Evolutionary conservation across 1,140 invertebrate species (phyloP).

Genomic region (Tetramorium alpestre): DNA sequence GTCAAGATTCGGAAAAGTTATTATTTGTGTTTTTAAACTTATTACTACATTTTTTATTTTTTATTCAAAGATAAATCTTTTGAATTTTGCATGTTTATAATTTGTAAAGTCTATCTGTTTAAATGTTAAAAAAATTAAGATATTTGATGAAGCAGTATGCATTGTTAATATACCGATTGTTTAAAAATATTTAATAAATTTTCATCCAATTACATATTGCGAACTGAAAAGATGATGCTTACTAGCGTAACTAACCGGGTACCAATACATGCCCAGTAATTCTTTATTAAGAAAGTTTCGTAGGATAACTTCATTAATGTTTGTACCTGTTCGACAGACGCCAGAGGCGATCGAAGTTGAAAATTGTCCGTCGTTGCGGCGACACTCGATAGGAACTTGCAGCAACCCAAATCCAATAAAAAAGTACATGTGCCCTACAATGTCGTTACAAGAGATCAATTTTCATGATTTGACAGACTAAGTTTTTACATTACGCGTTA

Average conservation of each 20-base stretch:
- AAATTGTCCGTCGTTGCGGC: conserved; percentile 54
- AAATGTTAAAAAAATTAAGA: neutral
- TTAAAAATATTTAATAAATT: neutral
- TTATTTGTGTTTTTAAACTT: neutral
- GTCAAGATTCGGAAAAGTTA: neutral
- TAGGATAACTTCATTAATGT: conserved; percentile 56
- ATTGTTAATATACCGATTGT: neutral
- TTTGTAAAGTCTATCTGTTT: neutral
- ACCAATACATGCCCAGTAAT: conserved; percentile 40
- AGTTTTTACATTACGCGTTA: neutral
- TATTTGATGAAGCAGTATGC: neutral
- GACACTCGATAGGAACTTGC: conserved; percentile 55
- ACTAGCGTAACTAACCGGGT: neutral
- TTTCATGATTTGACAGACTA: conserved; percentile 4
- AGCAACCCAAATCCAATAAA: conserved; percentile 49
- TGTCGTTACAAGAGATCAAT: conserved; percentile 25
- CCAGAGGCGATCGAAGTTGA: conserved; percentile 52
- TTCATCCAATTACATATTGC: neutral
- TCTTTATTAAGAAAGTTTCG: conserved; percentile 56
- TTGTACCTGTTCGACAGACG: conserved; percentile 56
- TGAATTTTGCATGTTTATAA: neutral
- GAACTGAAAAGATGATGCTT: conserved; percentile 15
- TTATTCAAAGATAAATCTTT: neutral
- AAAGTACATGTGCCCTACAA: conserved; percentile 32
- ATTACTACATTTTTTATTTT: neutral